Conservation (phyloP, 2,797 vertebrate genomes). For the Eleutherodactylus coqui region DNA sequence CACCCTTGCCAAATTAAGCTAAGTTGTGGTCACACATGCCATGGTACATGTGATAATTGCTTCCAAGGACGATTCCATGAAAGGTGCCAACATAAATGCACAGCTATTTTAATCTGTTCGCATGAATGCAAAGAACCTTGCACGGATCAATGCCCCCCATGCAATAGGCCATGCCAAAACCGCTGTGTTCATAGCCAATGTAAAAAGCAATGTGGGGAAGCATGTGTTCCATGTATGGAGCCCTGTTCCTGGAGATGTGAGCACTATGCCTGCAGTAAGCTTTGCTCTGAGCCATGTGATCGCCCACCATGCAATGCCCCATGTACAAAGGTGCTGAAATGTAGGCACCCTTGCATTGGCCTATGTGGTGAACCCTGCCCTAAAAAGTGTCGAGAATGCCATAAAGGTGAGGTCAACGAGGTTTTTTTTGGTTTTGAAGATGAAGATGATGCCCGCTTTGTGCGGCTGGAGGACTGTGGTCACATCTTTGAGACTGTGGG, state of each 20-base stretch:
- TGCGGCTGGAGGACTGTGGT: conserved; percentile 89
- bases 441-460: conserved; percentile 81
- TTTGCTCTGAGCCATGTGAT: conserved; percentile 89
- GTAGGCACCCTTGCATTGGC: conserved; percentile 87
- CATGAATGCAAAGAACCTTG: conserved; percentile 86
- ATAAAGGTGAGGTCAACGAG: conserved; percentile 83
- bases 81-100: conserved; percentile 77
- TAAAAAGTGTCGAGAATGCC: conserved; percentile 84
- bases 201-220: conserved; percentile 81
- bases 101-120: conserved; percentile 84
- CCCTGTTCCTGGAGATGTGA: conserved; percentile 86
- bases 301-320: conserved; percentile 83
- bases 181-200: conserved; percentile 88
- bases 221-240: conserved; percentile 84
- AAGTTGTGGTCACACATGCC: conserved; percentile 83
- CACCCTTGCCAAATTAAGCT: conserved; percentile 74
- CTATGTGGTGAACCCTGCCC: conserved; percentile 93
- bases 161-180: conserved; percentile 82
- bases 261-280: conserved; percentile 83
- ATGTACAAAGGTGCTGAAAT: conserved; percentile 79
- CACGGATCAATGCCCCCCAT: conserved; percentile 83
- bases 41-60: conserved; percentile 82
- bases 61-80: conserved; percentile 84
- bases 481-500: conserved; percentile 84
- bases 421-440: conserved; percentile 93